A percentile compares a stretch with the other conserved stretches of the same genome.
phyloP scores from a whole-genome alignment of 2,888 invertebrate species.

The Luffia ferchaultella region DNA sequence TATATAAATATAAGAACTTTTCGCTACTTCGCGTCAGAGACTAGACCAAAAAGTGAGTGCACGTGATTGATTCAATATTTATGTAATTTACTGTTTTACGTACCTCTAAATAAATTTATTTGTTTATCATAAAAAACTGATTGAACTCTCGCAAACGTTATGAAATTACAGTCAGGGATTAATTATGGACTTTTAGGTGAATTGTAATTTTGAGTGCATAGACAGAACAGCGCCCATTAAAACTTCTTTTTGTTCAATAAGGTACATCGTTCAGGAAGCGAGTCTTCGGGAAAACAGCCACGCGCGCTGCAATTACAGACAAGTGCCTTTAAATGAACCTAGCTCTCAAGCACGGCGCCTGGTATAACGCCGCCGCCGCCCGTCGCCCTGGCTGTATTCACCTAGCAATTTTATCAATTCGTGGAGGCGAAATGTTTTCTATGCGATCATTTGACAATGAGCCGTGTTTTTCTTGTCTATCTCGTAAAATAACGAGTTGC shows the following conservation, averaged over 20 bases:
- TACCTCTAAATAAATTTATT: too few species aligned
- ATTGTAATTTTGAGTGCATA: conserved; percentile 23
- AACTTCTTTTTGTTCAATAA: conserved; percentile 55
- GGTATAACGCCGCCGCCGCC: conserved; percentile 42
- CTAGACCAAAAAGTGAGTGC: too few species aligned
- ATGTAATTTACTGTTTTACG: too few species aligned
- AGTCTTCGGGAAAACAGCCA: conserved; percentile 45
- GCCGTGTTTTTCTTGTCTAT: too few species aligned
- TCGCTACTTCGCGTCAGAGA: too few species aligned
- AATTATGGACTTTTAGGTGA: too few species aligned
- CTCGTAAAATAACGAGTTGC: too few species aligned
- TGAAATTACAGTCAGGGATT: too few species aligned
- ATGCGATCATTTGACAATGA: background rate
- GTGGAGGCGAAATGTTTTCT: background rate
- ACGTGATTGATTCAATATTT: too few species aligned
- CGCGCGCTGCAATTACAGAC: conserved; percentile 59
- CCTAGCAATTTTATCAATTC: conserved; percentile 3
- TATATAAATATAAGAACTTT: too few species aligned
- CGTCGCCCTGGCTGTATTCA: background rate
- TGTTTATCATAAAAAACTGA: too few species aligned
- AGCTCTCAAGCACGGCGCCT: conserved; percentile 63
- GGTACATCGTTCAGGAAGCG: conserved; percentile 37
- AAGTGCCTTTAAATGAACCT: conserved; percentile 64
- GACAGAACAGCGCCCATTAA: conserved; percentile 46
- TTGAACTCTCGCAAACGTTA: too few species aligned